Evolutionary conservation across 2,888 invertebrate genomes (phyloP).

Genomic region (Drosophila mulleri): DNA sequence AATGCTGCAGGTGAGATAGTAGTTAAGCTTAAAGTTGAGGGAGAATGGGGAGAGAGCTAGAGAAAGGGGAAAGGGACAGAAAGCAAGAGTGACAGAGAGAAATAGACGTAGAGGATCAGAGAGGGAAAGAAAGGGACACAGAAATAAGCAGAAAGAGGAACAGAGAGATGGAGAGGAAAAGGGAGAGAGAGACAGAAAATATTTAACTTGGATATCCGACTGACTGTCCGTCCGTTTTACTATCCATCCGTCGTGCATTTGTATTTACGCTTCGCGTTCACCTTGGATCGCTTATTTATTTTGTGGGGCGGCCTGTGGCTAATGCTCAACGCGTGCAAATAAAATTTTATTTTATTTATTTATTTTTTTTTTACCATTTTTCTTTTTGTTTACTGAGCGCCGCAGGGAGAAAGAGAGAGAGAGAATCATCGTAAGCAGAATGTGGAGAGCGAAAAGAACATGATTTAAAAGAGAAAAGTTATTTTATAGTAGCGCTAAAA

Average conservation of each 20-base stretch:
- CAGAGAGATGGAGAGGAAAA: too few relatives aligned
- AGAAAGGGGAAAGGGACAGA: background rate
- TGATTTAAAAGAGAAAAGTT: background rate
- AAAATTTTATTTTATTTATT: slow-evolving; percentile 1
- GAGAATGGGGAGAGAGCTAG: too few relatives aligned
- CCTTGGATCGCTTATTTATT: slow-evolving; percentile 34
- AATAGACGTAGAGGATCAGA: too few relatives aligned
- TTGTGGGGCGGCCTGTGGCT: slow-evolving; percentile 16
- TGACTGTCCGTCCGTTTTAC: background rate
- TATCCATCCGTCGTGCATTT: background rate
- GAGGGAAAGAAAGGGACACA: too few relatives aligned
- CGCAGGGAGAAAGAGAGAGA: background rate
- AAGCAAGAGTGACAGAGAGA: too few relatives aligned
- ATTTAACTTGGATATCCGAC: background rate
- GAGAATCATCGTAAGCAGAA: background rate
- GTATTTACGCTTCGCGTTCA: slow-evolving; percentile 30
- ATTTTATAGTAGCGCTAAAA: slow-evolving; percentile 6
- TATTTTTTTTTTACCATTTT: background rate
- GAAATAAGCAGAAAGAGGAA: too few relatives aligned
- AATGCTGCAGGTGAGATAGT: slow-evolving; percentile 56
- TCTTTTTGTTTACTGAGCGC: slow-evolving; percentile 24
- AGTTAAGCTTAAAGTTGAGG: too few relatives aligned
- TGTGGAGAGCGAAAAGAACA: background rate
- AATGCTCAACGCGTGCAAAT: slow-evolving; percentile 17
- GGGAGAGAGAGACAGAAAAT: background rate